Conservation (phyloP, 53 echinoderm and acorn worm species). For the Temnopleurus reevesii region DNA sequence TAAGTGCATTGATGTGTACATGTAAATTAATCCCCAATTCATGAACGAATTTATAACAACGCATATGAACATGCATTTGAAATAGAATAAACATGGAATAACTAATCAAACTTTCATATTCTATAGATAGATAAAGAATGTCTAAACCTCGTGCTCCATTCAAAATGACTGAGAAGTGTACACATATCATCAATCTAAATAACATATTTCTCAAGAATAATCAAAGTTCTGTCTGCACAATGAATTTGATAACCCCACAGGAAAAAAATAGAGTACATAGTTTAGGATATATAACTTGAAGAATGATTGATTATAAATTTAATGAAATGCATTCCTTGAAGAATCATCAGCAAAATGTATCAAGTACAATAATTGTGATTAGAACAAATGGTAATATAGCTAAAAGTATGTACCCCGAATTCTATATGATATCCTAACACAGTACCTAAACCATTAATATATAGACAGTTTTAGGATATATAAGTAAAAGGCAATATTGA, state of each 20-base stretch:
- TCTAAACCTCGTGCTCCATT: neutral
- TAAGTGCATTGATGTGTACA: no score
- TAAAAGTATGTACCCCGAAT: neutral
- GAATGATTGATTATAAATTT: neutral
- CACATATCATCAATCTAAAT: neutral
- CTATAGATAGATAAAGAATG: neutral
- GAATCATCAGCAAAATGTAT: neutral
- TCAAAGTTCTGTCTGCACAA: neutral
- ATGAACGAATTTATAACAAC: neutral
- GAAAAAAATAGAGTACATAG: no score
- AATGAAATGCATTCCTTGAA: neutral
- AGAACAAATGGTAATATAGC: neutral
- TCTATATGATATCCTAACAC: neutral
- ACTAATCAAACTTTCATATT: neutral
- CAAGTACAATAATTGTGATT: neutral
- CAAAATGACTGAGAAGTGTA: neutral
- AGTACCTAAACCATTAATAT: neutral
- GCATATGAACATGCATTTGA: neutral
- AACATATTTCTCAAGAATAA: neutral
- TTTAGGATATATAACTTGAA: neutral
- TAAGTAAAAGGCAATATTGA: conserved; percentile 8
- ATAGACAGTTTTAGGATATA: neutral
- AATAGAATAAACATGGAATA: neutral
- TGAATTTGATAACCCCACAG: neutral
- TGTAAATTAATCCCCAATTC: neutral